These are phyloP conservation scores for Digitonthophagus gazella DNA, from an alignment of 2,888 invertebrate species.

Conservation along the genomic window DNA sequence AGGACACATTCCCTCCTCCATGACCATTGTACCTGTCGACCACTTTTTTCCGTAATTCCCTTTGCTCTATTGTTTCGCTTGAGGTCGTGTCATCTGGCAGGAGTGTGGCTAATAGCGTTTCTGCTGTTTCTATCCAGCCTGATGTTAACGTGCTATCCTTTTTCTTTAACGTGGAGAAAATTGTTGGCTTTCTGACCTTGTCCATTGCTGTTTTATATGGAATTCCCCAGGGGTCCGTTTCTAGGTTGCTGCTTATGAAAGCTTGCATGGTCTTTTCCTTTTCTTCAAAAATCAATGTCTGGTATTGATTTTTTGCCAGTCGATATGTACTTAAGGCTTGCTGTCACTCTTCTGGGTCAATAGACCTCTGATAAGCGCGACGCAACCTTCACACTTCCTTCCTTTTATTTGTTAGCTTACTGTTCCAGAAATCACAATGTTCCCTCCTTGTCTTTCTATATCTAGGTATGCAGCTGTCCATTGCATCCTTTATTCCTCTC, in stretches of 20 bases:
- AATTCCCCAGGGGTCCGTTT: slow-evolving; percentile 13
- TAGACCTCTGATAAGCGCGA: neutral
- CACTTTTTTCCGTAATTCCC: slow-evolving; percentile 5
- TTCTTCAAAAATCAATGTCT: neutral
- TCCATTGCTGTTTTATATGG: slow-evolving; percentile 12
- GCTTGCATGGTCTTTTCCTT: too few relatives aligned
- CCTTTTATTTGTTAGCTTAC: too few relatives aligned
- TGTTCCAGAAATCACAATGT: too few relatives aligned
- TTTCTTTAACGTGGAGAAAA: slow-evolving; percentile 15
- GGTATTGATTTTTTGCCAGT: neutral
- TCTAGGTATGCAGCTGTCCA: too few relatives aligned
- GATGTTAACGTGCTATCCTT: slow-evolving; percentile 14
- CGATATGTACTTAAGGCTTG: neutral
- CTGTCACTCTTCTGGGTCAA: too few relatives aligned
- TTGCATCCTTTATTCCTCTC: too few relatives aligned
- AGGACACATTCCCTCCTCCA: neutral
- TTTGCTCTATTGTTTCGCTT: too few relatives aligned
- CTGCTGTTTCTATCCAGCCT: slow-evolving; percentile 23
- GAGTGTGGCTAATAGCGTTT: slow-evolving; percentile 12
- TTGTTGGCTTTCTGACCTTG: slow-evolving; percentile 12
- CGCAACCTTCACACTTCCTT: neutral
- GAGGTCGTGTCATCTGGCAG: slow-evolving; percentile 27
- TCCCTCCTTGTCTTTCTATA: too few relatives aligned
- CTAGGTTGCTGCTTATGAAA: neutral
- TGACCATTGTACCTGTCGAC: neutral